Base-by-base conservation (phyloP, 2,113 vertebrate genomes). In the Athene cunicularia region DNA sequence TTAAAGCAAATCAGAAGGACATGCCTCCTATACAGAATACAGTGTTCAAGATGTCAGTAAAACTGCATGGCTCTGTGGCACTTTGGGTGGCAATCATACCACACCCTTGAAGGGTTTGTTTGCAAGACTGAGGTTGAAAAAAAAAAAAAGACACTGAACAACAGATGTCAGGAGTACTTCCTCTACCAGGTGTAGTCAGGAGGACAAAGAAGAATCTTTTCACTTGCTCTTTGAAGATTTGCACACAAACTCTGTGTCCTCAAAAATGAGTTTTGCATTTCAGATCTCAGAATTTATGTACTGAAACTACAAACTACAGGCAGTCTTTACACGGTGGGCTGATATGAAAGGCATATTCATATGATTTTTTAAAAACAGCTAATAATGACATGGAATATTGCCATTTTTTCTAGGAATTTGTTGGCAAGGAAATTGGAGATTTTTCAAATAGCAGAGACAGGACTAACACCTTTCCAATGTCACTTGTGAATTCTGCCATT, bases 351-450 rank as follows among this genome's bases (percentile, higher is more conserved):
- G 47, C 63, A 75, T 94, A 86, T 96, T 97, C 71, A 95, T 95
- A 73, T 58, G 73, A 70, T 95, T 82, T 92, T 96, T 94, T 55
- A 55, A 94, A 94, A 95, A 35, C 32, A 82, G 47, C 73, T 93
- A 94, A 98, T 95, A 96, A 95, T 90, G 62, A 97, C 96, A 96
- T 91, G 60, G 80, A 89, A 89, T 80, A 82, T 95, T 96, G 81
- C 59, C 8, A 62, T 94, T 96, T 98, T 96, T 97, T 45, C 79
- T 94, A 82, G 91, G 85, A 96, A 86, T 90, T 95, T 90, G 10
- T 88, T 97, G 94, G 77, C 77, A 93, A 95, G 67, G n/a, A 94
- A 95, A 93, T 80, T 58, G 83, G 82, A 94, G 68, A 93, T 94
- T 93, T 97, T 96, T 93, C 66, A 92, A 97, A 95, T 6, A 89